Evolutionary conservation across 37 sponge, comb jelly and placozoan genomes (phyloP).

Genomic region (Cliona cf. orientalis): DNA sequence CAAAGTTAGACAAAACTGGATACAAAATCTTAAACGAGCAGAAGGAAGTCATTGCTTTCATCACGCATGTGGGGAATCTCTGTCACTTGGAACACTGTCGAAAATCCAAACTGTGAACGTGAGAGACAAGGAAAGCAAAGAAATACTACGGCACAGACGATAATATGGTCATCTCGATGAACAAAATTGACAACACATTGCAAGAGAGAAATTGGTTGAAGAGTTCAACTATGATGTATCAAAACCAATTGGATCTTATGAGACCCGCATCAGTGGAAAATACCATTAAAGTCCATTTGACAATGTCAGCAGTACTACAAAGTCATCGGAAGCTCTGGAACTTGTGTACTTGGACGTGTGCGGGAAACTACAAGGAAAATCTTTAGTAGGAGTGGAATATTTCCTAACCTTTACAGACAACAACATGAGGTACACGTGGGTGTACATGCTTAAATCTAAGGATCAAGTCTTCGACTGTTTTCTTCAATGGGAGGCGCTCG

Average conservation of each 20-base stretch:
- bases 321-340: slow-evolving; percentile 23
- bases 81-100: slow-evolving; percentile 25
- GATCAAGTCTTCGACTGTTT: slow-evolving; percentile 12
- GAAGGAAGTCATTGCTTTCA: slow-evolving; percentile 17
- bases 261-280: slow-evolving; percentile 56
- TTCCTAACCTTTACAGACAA: slow-evolving; percentile 56
- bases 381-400: slow-evolving; percentile 18
- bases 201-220: slow-evolving; percentile 33
- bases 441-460: slow-evolving; percentile 7
- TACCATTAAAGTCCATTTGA: slow-evolving; percentile 31
- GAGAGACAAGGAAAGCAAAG: slow-evolving; percentile 20
- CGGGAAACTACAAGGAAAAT: slow-evolving; percentile 30
- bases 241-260: slow-evolving; percentile 42
- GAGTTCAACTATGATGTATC: slow-evolving; percentile 39
- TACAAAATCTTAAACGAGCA: slow-evolving; percentile 17
- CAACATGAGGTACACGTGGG: slow-evolving; percentile 27
- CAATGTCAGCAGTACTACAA: slow-evolving; percentile 16
- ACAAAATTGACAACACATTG: slow-evolving; percentile 17
- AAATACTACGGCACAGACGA: slow-evolving; percentile 42
- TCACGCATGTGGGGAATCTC: slow-evolving; percentile 26
- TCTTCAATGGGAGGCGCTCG: slow-evolving; percentile 47
- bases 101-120: not conserved
- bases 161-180: slow-evolving; percentile 59
- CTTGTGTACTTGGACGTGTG: slow-evolving; percentile 55
- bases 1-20: slow-evolving; percentile 35